Evolutionary conservation across 1,140 invertebrate genomes (phyloP).

Genomic region (Streblospio benedicti): DNA sequence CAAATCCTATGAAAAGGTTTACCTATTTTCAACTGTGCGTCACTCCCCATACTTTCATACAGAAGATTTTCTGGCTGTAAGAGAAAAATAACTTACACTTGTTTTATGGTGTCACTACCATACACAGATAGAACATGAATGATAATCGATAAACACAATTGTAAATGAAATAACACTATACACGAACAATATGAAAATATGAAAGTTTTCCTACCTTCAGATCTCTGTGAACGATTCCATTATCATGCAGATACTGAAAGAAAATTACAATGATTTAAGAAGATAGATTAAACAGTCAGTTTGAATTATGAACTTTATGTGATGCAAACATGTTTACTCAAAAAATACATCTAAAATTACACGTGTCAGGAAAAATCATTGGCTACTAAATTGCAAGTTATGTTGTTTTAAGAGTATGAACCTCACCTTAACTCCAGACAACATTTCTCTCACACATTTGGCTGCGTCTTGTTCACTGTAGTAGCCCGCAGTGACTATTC

Average conservation of each 20-base stretch:
- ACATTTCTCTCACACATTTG: slow-evolving; percentile 43
- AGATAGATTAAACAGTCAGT: too few relatives aligned
- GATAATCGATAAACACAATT: neutral
- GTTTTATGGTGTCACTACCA: too few relatives aligned
- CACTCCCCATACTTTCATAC: slow-evolving; percentile 45
- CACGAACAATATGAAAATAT: neutral
- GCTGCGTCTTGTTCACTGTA: slow-evolving; percentile 52
- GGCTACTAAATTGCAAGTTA: too few relatives aligned
- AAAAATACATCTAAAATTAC: too few relatives aligned
- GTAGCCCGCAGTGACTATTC: slow-evolving; percentile 48
- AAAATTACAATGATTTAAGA: neutral
- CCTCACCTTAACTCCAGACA: slow-evolving; percentile 46
- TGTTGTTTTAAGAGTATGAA: neutral
- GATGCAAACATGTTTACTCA: too few relatives aligned
- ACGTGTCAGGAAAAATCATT: too few relatives aligned
- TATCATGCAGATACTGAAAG: slow-evolving; percentile 49
- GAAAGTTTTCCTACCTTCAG: slow-evolving; percentile 44
- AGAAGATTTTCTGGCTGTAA: slow-evolving; percentile 51
- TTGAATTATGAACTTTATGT: too few relatives aligned
- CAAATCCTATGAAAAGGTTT: too few relatives aligned
- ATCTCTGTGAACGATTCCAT: slow-evolving; percentile 48
- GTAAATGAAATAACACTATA: neutral
- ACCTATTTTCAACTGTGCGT: slow-evolving; percentile 49
- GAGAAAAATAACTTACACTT: too few relatives aligned
- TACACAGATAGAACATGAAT: neutral